phyloP scores from a whole-genome alignment of 2,113 vertebrate species.

The Peromyscus polionotus region DNA sequence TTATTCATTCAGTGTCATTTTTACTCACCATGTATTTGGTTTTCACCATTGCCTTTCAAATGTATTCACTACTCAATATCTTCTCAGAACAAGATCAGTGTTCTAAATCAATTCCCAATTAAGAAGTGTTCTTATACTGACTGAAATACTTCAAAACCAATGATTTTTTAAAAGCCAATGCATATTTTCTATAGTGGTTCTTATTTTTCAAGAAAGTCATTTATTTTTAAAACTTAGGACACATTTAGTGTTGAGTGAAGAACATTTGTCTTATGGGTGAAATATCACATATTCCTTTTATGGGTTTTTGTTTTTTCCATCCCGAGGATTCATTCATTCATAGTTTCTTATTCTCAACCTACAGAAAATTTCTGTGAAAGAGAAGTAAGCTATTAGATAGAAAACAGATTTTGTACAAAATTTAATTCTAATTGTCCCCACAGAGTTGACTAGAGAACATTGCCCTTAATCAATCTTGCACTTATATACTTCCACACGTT shows the following conservation, averaged over 20 bases:
- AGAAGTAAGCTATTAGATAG: conserved; percentile 39
- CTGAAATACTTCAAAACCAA: background rate
- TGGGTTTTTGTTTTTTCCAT: background rate
- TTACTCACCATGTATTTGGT: background rate
- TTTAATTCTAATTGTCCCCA: conserved; percentile 40
- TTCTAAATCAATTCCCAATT: background rate
- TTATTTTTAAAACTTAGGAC: background rate
- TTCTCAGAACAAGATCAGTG: background rate
- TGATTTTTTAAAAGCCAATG: conserved; percentile 32
- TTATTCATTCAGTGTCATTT: background rate
- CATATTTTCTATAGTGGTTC: background rate
- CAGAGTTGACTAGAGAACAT: background rate
- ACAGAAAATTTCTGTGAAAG: conserved; percentile 31
- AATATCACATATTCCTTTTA: background rate
- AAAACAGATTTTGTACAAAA: conserved; percentile 42
- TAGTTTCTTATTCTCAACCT: conserved; percentile 30
- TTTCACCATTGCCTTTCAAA: background rate
- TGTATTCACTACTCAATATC: background rate
- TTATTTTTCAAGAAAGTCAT: background rate
- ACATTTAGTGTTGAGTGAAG: background rate
- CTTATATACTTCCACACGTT: background rate
- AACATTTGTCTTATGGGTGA: background rate
- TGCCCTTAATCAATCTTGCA: conserved; percentile 48
- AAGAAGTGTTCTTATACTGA: background rate
- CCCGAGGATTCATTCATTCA: conserved; percentile 30